Conservation (phyloP, 2,888 invertebrate species). For the Drosophila subsilvestris region DNA sequence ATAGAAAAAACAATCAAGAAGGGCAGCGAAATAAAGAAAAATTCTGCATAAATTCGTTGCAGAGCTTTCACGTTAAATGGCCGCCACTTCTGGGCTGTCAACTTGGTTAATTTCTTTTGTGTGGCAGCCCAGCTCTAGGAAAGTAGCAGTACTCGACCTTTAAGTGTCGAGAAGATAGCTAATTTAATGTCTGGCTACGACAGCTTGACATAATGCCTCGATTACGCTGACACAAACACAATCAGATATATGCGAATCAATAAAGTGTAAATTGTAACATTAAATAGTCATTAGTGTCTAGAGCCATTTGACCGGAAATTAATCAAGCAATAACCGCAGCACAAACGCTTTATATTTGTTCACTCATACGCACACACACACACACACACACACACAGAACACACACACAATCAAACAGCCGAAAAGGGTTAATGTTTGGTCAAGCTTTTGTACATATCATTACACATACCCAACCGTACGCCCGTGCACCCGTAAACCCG, state of each 20-base stretch:
- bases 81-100: slow-evolving; percentile 17
- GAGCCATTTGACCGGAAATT: slow-evolving; percentile 79
- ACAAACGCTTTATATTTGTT: slow-evolving; percentile 71
- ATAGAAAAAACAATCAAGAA: slow-evolving; percentile 14
- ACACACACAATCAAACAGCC: slow-evolving; percentile 20
- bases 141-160: slow-evolving; percentile 15
- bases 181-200: slow-evolving; percentile 48
- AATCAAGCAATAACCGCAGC: slow-evolving; percentile 80
- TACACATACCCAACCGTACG: slow-evolving; percentile 59
- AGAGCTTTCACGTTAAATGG: slow-evolving; percentile 10
- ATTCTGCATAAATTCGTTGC: slow-evolving; percentile 42
- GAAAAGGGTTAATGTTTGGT: slow-evolving; percentile 70
- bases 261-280: slow-evolving; percentile 80
- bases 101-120: slow-evolving; percentile 26
- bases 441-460: slow-evolving; percentile 72
- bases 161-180: slow-evolving; percentile 29
- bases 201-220: slow-evolving; percentile 65
- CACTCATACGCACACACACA: slow-evolving; percentile 34
- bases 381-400: slow-evolving; percentile 19
- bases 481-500: slow-evolving; percentile 1
- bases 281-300: slow-evolving; percentile 80
- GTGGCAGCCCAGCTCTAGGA: slow-evolving; percentile 7
- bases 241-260: slow-evolving; percentile 61
- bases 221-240: slow-evolving; percentile 49
- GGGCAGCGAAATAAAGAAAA: not conserved